These are phyloP conservation scores for Orthochromis malagaraziensis DNA, from an alignment of 2,113 vertebrate genomes.

Conservation along the genomic window DNA sequence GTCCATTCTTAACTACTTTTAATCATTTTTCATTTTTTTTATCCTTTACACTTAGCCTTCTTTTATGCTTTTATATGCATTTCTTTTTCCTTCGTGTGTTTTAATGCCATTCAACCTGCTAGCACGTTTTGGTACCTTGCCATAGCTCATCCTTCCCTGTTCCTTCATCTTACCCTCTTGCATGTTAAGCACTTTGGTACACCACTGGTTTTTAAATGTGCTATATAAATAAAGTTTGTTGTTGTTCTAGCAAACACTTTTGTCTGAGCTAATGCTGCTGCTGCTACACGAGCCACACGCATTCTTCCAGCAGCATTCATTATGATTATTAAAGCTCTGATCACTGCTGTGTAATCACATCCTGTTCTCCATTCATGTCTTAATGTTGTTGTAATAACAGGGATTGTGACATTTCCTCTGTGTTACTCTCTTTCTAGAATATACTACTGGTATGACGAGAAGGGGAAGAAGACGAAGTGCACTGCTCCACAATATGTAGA, in stretches of 20 bases:
- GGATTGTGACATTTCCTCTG: neutral
- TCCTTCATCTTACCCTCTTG: too few species aligned
- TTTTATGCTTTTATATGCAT: too few species aligned
- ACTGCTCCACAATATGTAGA: slow-evolving; percentile 97
- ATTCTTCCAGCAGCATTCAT: neutral
- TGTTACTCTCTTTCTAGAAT: slow-evolving; percentile 71
- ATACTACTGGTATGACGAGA: slow-evolving; percentile 98
- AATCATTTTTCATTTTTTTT: too few species aligned
- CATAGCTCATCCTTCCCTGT: too few species aligned
- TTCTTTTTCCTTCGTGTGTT: too few species aligned
- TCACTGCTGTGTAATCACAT: neutral
- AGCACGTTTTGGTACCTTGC: too few species aligned
- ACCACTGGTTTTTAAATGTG: too few species aligned
- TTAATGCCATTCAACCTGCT: too few species aligned
- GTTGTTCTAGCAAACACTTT: neutral
- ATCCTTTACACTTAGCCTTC: too few species aligned
- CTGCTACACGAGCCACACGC: neutral
- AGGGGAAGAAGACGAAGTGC: slow-evolving; percentile 98
- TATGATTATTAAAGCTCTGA: neutral
- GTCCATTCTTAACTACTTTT: too few species aligned
- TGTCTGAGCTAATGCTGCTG: neutral
- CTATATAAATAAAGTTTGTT: too few species aligned
- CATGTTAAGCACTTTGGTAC: too few species aligned
- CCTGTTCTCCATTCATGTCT: neutral
- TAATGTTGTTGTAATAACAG: neutral